A percentile compares a stretch with the other conserved stretches of the same genome.
phyloP scores from a whole-genome alignment of 1,140 invertebrate genomes.

The Orius insidiosus region DNA sequence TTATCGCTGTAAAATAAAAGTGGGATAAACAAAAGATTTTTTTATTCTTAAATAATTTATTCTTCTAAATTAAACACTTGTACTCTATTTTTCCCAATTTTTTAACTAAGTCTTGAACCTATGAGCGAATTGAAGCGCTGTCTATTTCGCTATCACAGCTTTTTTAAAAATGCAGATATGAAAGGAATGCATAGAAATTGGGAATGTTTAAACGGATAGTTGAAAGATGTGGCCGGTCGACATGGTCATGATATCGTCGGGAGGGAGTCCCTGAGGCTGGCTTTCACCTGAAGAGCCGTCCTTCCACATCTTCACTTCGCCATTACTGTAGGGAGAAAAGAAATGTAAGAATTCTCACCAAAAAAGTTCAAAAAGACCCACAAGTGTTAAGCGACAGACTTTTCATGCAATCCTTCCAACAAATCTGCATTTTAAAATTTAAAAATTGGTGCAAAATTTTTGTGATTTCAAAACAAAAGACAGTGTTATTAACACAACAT shows the following conservation, averaged over 20 bases:
- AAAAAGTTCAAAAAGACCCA: conserved; percentile 3
- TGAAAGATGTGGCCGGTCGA: conserved; percentile 25
- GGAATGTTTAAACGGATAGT: conserved; percentile 21
- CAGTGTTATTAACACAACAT: too few relatives aligned
- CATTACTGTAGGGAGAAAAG: conserved; percentile 22
- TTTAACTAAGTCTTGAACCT: too few relatives aligned
- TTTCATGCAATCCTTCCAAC: background rate
- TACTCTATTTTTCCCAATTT: too few relatives aligned
- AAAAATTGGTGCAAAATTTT: too few relatives aligned
- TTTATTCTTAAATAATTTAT: conserved; percentile 8
- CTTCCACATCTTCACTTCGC: conserved; percentile 26
- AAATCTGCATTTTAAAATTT: background rate
- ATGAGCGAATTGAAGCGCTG: conserved; percentile 2
- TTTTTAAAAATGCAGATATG: too few relatives aligned
- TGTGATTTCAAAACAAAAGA: too few relatives aligned
- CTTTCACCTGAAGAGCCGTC: conserved; percentile 11
- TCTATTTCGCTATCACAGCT: too few relatives aligned
- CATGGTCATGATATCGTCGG: conserved; percentile 24
- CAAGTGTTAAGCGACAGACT: background rate
- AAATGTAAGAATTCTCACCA: conserved; percentile 4
- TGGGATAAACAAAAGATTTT: background rate
- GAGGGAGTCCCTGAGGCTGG: background rate
- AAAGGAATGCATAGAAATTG: background rate
- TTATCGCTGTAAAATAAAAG: conserved; percentile 17
- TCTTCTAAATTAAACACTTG: too few relatives aligned